A percentile compares a stretch with the other conserved stretches of the same genome.
Evolutionary conservation across 2,797 vertebrate species (phyloP).

Genomic region (Pseudocheirus occidentalis): DNA sequence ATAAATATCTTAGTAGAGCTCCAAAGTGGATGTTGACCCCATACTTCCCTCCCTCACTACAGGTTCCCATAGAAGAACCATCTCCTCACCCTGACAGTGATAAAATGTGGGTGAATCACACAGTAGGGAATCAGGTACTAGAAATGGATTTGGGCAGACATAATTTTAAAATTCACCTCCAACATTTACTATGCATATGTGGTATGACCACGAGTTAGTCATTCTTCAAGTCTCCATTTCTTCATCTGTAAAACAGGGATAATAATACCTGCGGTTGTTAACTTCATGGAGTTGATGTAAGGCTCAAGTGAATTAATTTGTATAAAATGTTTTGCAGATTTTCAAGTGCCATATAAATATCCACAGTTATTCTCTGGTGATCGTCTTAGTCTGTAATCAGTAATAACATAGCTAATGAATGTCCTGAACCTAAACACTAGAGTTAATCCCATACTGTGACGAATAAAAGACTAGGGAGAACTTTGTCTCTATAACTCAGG

Average conservation of each 20-base stretch:
- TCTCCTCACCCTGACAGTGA: background rate
- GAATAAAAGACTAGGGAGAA: background rate
- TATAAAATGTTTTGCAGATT: background rate
- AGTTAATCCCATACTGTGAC: background rate
- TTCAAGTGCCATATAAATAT: background rate
- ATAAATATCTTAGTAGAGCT: background rate
- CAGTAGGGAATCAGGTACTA: background rate
- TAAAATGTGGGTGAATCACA: background rate
- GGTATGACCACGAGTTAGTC: background rate
- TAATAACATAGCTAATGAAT: background rate
- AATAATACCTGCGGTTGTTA: background rate
- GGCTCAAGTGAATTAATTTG: background rate
- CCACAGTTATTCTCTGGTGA: background rate
- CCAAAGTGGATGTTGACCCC: background rate
- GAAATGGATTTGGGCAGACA: background rate
- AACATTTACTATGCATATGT: background rate
- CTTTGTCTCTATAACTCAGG: fast-evolving
- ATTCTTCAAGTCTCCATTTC: background rate
- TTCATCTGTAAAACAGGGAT: background rate
- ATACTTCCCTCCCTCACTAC: background rate
- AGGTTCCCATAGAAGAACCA: background rate
- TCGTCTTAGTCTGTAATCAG: background rate
- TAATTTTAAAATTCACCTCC: background rate
- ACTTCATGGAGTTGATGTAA: background rate
- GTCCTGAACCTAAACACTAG: background rate